Evolutionary conservation across 2,113 vertebrate genomes (phyloP), one percentile per base, ranked within the genome.

Genomic region (Argyrosomus japonicus): DNA sequence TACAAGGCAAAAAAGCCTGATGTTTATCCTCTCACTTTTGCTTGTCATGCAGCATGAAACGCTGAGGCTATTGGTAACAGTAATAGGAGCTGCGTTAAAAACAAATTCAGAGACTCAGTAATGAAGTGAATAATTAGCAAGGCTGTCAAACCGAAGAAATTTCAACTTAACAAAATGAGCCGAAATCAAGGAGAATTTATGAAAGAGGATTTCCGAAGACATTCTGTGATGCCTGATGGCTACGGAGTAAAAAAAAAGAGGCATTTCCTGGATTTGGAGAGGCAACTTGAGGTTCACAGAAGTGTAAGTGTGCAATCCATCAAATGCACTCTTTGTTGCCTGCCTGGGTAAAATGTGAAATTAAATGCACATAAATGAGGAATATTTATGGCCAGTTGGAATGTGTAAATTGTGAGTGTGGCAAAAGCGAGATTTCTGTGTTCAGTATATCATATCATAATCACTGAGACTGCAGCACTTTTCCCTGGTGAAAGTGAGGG

Each of bases 331-430:
- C 68, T 84, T 77, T 87, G 75, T 87, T 82, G 71, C 73, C 54
- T 75, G 62, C 60, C 32, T 78, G 48, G 48, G 11, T 70, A 19
- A 63, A 68, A 86, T 80, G 71, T 56, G 57, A 82, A 86, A 87
- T 86, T 88, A 88, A 90, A 87, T 36, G 68, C 68, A 87, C 73
- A 86, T 82, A 81, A 87, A 88, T 85, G 77, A 81, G 43, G 27
- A 65, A 85, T 67, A 88, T 83, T 82, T 82, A 86, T 40, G 62
- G 32, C 21, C 43, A 51, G 58, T 47, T 75, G 63, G 56, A 86
- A 77, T 68, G 51, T 43, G 50, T 7, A 68, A 54, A 82, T 64
- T 67, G 63, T 48, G 68, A 72, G 70, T 78, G 45, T 8, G 5
- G 70, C 50, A 43, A 61, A 81, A 77, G 45, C 40, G 19, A 64